phyloP scores from a whole-genome alignment of 92 coral and sea anemone genomes.

The Paragorgia papillata region DNA sequence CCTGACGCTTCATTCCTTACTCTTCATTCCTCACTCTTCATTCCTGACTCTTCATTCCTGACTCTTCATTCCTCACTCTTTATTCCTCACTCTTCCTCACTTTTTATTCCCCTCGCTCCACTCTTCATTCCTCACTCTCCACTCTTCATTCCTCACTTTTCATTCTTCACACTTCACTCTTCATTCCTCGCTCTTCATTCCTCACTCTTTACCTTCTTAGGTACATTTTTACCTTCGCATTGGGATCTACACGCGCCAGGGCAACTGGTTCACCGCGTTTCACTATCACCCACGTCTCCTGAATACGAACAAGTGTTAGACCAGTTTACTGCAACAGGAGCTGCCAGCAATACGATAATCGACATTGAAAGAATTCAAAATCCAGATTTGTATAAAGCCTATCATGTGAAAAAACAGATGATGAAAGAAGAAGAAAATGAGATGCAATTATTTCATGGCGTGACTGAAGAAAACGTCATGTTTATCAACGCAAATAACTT shows the following conservation, averaged over 20 bases:
- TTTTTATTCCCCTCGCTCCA: no score
- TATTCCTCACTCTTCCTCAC: no score
- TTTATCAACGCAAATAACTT: slow-evolving; percentile 58
- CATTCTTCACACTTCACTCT: no score
- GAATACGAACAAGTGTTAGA: slow-evolving; percentile 46
- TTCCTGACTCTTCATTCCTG: no score
- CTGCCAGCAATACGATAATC: neutral
- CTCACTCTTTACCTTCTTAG: no score
- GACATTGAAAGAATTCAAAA: slow-evolving; percentile 60
- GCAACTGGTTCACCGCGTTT: slow-evolving; percentile 26
- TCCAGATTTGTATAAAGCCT: slow-evolving; percentile 49
- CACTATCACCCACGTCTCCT: neutral
- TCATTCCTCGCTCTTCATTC: neutral
- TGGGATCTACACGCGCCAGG: slow-evolving; percentile 32
- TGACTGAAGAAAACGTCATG: slow-evolving; percentile 34
- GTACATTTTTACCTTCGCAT: slow-evolving; percentile 17
- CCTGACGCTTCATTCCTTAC: no score
- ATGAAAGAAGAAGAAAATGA: slow-evolving; percentile 65
- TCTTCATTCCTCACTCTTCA: no score
- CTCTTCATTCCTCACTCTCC: no score
- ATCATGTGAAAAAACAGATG: slow-evolving; percentile 28
- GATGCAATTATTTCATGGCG: slow-evolving; percentile 59
- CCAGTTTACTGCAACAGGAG: slow-evolving; percentile 49
- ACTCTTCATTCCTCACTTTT: no score
- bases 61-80: no score